A percentile compares a stretch with the other conserved stretches of the same genome.
Conservation (phyloP, 2,113 vertebrate species). For the Neogobius melanostomus region DNA sequence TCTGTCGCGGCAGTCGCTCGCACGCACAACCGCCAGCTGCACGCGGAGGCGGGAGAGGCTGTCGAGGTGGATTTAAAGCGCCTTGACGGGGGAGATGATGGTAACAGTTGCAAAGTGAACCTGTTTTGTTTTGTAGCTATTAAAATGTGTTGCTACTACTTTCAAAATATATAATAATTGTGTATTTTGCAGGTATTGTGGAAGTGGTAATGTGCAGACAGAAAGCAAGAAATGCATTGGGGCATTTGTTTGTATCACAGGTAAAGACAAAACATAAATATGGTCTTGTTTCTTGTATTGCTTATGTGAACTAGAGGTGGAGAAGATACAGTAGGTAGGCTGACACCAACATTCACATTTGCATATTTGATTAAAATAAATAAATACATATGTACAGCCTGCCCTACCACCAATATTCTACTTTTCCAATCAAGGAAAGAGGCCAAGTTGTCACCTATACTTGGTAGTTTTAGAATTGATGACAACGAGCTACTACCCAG, state of each 20-base stretch:
- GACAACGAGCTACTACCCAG: no score
- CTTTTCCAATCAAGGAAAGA: no score
- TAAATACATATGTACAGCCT: no score
- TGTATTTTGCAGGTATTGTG: constrained; percentile 68
- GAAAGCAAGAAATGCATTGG: constrained; percentile 86
- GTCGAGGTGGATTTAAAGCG: constrained; percentile 67
- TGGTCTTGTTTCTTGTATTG: no score
- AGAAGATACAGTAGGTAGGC: no score
- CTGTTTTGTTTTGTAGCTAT: neutral
- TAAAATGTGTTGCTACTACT: neutral
- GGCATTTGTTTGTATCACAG: constrained; percentile 87
- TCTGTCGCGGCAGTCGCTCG: neutral
- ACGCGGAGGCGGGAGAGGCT: constrained; percentile 30
- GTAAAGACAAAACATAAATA: constrained; percentile 61
- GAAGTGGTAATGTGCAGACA: constrained; percentile 90
- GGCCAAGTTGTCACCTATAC: no score
- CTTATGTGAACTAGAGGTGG: no score
- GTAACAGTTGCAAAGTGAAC: constrained; percentile 40
- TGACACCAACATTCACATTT: no score
- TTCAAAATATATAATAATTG: no score
- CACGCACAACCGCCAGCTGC: constrained; percentile 23
- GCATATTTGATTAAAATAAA: no score
- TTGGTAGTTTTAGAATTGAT: no score
- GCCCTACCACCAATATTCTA: no score
- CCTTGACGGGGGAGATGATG: constrained; percentile 62